Evolutionary conservation across 1,140 invertebrate species (phyloP).

Genomic region (Listronotus bonariensis): DNA sequence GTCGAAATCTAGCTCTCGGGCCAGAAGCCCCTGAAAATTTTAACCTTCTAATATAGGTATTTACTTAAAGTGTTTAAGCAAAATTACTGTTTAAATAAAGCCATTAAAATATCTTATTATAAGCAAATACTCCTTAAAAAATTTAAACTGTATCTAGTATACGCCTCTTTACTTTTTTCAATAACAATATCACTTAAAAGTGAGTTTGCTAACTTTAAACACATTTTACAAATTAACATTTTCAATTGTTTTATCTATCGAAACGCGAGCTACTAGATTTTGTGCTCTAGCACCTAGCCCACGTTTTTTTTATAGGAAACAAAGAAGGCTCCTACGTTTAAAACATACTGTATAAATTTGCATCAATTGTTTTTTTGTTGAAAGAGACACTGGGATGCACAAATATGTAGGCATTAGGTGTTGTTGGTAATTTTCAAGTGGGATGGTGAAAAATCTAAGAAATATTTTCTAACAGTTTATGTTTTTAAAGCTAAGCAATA

Average conservation of each 20-base stretch:
- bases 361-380: conserved; percentile 10
- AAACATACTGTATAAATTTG: conserved; percentile 5
- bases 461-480: not conserved
- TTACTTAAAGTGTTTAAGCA: too few relatives aligned
- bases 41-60: too few relatives aligned
- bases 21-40: too few relatives aligned
- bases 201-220: conserved; percentile 6
- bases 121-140: not conserved
- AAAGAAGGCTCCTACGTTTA: not conserved
- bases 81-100: too few relatives aligned
- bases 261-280: conserved; percentile 14
- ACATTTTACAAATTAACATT: conserved; percentile 16
- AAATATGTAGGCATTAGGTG: too few relatives aligned
- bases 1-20: too few relatives aligned
- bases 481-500: too few relatives aligned
- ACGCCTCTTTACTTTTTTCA: conserved; percentile 1
- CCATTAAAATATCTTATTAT: too few relatives aligned
- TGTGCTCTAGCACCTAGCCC: conserved; percentile 11
- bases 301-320: conserved; percentile 3
- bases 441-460: not conserved
- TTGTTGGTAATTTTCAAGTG: not conserved
- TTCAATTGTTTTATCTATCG: conserved; percentile 18
- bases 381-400: too few relatives aligned
- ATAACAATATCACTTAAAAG: conserved; percentile 2
- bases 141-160: not conserved